These are phyloP conservation scores for Clarias batrachus DNA, from an alignment of 2,113 vertebrate genomes.

Conservation along the genomic window DNA sequence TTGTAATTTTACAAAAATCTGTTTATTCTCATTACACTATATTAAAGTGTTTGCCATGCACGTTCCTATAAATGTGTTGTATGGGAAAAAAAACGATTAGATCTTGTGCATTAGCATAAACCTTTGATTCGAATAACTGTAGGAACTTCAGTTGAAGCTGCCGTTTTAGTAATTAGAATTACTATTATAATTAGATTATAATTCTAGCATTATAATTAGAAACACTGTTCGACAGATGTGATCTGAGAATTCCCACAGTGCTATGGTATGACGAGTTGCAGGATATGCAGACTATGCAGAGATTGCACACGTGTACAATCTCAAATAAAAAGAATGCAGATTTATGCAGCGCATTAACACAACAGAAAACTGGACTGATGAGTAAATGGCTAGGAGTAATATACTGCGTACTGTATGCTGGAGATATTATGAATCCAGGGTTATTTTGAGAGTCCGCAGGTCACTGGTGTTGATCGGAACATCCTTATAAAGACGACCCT, in stretches of 20 bases:
- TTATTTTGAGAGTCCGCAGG: constrained; percentile 69
- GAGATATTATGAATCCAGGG: constrained; percentile 3
- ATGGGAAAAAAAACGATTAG: not conserved
- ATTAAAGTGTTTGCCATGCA: not conserved
- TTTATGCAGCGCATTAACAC: not conserved
- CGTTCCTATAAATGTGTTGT: not conserved
- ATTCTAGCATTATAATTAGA: not conserved
- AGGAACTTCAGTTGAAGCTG: not conserved
- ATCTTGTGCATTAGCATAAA: not conserved
- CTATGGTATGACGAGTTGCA: not conserved
- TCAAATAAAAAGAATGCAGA: not conserved
- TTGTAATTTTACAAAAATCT: not conserved
- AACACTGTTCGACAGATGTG: not conserved
- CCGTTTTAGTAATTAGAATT: not conserved
- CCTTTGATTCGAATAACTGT: not conserved
- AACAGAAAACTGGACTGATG: not conserved
- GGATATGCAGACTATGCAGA: not conserved
- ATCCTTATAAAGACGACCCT: constrained; percentile 72
- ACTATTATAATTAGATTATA: too few relatives aligned
- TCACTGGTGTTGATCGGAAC: constrained; percentile 54
- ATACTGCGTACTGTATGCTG: not conserved
- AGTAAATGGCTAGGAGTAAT: not conserved
- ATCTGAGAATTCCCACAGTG: not conserved
- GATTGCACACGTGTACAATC: not conserved
- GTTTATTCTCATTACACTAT: not conserved